Base-by-base conservation (phyloP, 1,140 invertebrate genomes). In the Megalopta genalis region DNA sequence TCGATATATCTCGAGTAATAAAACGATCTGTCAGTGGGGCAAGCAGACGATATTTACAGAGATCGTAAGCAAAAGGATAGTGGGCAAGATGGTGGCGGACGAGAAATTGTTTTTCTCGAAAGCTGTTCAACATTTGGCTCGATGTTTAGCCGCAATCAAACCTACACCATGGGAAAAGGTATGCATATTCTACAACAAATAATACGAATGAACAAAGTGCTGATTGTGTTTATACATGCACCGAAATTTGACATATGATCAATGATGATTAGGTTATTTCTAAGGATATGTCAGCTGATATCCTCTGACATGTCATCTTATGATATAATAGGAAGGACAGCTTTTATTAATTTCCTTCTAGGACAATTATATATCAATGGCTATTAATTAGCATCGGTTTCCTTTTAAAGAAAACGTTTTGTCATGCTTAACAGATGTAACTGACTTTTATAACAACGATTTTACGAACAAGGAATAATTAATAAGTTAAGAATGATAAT, bases 121-220 rank as follows among this genome's bases (percentile, higher is more conserved):
- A 91, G 97, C 97, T 25, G 96, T 98, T 54, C 96, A 97, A 90
- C 97, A 98, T 93, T 94, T 98, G 87, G 98, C 97, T 2, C 94
- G 97, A 90, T 98, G 97, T 83, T 92, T 98, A 80, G 97, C 97
- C 25, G 95, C 95, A 76, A 95, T 98, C 63, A 95, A 96, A 90
- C 95, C 97, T 74, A 96, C 97, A 84, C 96, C 97, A 92, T 97
- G 97, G 96, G 96, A 97, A 91, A 98, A 98, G 95, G 97, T 97
- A 92, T 90, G 84, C 84, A n/a, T 23, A 57, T 71, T 59, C 49
- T 42, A 52, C 25, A 25, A 42, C 9, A 12, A 14, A 2, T 46
- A 42, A 64, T 32, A 6, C 64, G 3, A 42, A 18, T 27, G 42
- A 57, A 64, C 0, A 16, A 42, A 62, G 18, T 8, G 9, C 16